Evolutionary conservation across 1,140 invertebrate genomes (phyloP).

Genomic region (Cylas formicarius): DNA sequence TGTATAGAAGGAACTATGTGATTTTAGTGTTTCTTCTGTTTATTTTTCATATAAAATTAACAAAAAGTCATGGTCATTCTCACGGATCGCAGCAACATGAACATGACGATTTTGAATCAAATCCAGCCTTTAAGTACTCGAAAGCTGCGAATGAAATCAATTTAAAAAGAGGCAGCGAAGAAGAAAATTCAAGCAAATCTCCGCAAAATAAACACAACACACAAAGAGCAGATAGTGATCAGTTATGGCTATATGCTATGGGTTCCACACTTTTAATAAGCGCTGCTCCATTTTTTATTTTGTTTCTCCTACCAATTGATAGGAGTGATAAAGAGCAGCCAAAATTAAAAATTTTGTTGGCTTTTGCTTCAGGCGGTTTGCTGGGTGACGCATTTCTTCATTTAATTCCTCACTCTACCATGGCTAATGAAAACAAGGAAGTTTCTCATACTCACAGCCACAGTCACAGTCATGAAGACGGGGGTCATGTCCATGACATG

Average conservation of each 20-base stretch:
- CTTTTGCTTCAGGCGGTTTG: conserved; percentile 91
- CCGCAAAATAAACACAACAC: conserved; percentile 14
- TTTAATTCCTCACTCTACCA: conserved; percentile 89
- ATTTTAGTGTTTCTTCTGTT: background rate
- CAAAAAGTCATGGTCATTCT: conserved; percentile 14
- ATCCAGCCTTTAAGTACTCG: conserved; percentile 67
- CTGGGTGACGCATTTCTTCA: conserved; percentile 95
- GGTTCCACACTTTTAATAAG: conserved; percentile 89
- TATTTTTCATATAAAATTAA: background rate
- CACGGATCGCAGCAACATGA: conserved; percentile 27
- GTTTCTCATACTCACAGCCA: conserved; percentile 51
- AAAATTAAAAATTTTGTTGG: conserved; percentile 80
- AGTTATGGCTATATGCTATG: conserved; percentile 75
- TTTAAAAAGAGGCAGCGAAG: no score
- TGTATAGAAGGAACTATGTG: background rate
- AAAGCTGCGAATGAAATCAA: conserved; percentile 55
- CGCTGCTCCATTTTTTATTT: conserved; percentile 85
- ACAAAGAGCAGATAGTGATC: conserved; percentile 35
- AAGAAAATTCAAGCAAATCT: conserved; percentile 1
- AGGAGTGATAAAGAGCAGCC: conserved; percentile 77
- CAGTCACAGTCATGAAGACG: conserved; percentile 44
- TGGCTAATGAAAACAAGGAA: conserved; percentile 50
- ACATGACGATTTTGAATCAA: conserved; percentile 45
- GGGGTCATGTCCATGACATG: conserved; percentile 45
- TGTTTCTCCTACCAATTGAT: conserved; percentile 90